Evolutionary conservation across 2,888 invertebrate genomes (phyloP).

Genomic region (Dendrolimus houi): DNA sequence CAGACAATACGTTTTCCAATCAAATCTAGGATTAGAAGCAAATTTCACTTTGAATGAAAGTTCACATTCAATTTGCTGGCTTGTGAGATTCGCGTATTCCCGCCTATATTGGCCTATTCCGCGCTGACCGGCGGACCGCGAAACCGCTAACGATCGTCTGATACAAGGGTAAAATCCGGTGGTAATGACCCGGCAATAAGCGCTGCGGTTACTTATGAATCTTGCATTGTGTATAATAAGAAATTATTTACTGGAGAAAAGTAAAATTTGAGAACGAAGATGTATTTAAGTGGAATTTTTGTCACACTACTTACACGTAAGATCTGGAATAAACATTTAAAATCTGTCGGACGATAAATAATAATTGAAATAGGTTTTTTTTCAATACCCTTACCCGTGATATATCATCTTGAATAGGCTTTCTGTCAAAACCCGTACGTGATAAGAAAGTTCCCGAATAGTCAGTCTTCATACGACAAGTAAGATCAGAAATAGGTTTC

Average conservation of each 20-base stretch:
- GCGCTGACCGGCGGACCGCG: constrained; percentile 23
- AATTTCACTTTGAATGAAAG: constrained; percentile 44
- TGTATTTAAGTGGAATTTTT: too few relatives aligned
- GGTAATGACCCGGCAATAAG: constrained; percentile 22
- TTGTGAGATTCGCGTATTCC: constrained; percentile 38
- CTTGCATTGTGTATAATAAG: constrained; percentile 10
- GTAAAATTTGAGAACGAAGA: too few relatives aligned
- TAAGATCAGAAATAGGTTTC: too few relatives aligned
- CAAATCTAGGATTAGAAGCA: constrained; percentile 25
- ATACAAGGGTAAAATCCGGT: constrained; percentile 25
- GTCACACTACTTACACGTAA: too few relatives aligned
- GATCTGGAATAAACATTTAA: too few relatives aligned
- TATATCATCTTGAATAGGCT: not conserved
- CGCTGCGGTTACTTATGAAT: constrained; percentile 14
- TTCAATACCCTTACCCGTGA: too few relatives aligned
- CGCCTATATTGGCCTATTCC: constrained; percentile 1
- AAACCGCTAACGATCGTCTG: constrained; percentile 39
- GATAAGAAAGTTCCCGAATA: too few relatives aligned
- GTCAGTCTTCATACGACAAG: too few relatives aligned
- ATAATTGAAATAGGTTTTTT: too few relatives aligned
- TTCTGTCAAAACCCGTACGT: not conserved
- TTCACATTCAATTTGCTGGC: constrained; percentile 50
- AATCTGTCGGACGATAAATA: too few relatives aligned
- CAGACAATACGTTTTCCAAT: constrained; percentile 29
- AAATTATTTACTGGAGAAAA: too few relatives aligned